Base-by-base conservation (phyloP, 2,888 invertebrate genomes). In the Loripinus fragilis region DNA sequence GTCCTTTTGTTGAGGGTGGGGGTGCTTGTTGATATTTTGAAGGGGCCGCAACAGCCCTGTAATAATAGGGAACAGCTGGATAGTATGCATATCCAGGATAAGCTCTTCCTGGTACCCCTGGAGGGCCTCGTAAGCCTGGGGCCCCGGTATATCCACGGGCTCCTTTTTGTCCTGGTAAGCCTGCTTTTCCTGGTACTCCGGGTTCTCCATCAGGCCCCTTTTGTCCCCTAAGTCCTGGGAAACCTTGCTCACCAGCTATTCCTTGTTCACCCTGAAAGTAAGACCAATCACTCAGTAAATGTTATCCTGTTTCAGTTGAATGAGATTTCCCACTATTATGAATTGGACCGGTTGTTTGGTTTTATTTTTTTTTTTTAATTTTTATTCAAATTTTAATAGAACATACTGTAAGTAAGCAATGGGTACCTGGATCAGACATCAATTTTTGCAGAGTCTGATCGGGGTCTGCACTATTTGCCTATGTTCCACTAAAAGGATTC, bases 101-200 rank as follows among this genome's bases (percentile, higher is more conserved):
- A 2, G 17, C 66, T 15, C 67, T 52, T 28, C 80, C 80, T 28
- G 67, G 70, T 1, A 55, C 55, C 12, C 79, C 79, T 33, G 41
- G 52, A 7, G 55, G 71, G 10, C 80, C 82, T 15, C 42, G 35
- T n/a, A 55, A 25, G 17, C 82, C 79, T 2, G 71, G 48, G 10
- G 60, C 76, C 2, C 76, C 80, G 28, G 33, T 35, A 25, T 50
- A 28, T 17, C 80, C 80, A 15, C 76, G 52, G 35, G 30, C 55
- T 5, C 81, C 81, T 35, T 68, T 71, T 17, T 28, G 33, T 7
- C 82, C 78, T 1, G 78, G 79, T 23, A 77, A 70, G 12, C 82
- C 82, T 23, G 50, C 15, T 35, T 69, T 72, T 1, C 82, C 82
- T 5, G 23, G 33, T 23, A 52, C 28, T 0, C 82, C 82, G 33